Conservation (phyloP, 37 sponge, comb jelly and placozoan genomes). For the Dysidea cf. avara region DNA sequence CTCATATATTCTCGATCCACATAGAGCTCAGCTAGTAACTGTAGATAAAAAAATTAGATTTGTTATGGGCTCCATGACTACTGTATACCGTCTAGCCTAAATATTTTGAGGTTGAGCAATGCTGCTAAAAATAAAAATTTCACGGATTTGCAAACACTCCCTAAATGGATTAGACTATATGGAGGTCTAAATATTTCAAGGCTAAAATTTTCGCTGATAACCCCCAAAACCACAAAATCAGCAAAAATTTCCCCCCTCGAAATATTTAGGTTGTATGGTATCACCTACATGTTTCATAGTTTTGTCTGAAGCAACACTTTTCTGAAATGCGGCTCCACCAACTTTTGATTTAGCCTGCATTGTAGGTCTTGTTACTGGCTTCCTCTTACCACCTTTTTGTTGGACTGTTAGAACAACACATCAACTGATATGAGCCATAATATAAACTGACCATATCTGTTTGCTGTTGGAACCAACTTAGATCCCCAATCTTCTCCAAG, state of each 20-base stretch:
- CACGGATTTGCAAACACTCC: too few relatives aligned
- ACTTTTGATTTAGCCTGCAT: not conserved
- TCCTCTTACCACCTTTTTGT: conserved; percentile 75
- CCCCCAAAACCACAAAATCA: too few relatives aligned
- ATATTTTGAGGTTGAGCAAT: too few relatives aligned
- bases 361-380: conserved; percentile 28
- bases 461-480: conserved; percentile 88
- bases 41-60: conserved; percentile 7
- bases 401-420: conserved; percentile 39
- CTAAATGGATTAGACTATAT: too few relatives aligned
- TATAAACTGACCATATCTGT: conserved; percentile 59
- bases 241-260: too few relatives aligned
- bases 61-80: not conserved
- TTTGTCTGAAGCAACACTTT: conserved; percentile 78
- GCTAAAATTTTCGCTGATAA: too few relatives aligned
- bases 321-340: conserved; percentile 19
- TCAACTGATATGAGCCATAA: too few relatives aligned
- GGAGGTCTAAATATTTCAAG: too few relatives aligned
- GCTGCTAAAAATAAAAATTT: too few relatives aligned
- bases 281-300: conserved; percentile 76
- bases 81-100: too few relatives aligned
- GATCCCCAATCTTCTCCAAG: conserved; percentile 89
- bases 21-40: conserved; percentile 94
- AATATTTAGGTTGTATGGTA: not conserved
- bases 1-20: conserved; percentile 89